Percentiles rank a stretch among this genome's conserved stretches.
Evolutionary conservation across 2,888 invertebrate genomes (phyloP).

Genomic region (Cactoblastis cactorum): DNA sequence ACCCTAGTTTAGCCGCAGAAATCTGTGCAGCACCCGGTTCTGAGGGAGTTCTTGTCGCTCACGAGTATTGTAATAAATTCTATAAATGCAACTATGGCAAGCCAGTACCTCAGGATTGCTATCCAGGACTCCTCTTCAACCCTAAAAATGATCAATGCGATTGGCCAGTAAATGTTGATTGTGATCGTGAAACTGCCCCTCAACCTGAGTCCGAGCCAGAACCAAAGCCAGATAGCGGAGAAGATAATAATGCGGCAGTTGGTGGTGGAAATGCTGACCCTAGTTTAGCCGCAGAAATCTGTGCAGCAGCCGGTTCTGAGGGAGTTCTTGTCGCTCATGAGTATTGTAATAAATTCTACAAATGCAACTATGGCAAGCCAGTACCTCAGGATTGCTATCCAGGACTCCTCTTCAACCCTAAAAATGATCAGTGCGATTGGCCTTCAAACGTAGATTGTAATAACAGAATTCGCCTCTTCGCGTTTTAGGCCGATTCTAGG

Average conservation of each 20-base stretch:
- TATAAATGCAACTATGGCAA: conserved; percentile 28
- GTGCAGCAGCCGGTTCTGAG: conserved; percentile 27
- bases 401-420: conserved; percentile 34
- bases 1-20: conserved; percentile 25
- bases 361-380: conserved; percentile 32
- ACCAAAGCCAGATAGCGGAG: conserved; percentile 13
- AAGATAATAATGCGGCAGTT: conserved; percentile 13
- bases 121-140: conserved; percentile 33
- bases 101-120: conserved; percentile 32
- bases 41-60: conserved; percentile 34
- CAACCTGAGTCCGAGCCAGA: conserved; percentile 20
- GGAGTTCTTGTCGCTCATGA: conserved; percentile 37
- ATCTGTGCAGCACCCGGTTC: conserved; percentile 28
- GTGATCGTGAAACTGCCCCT: conserved; percentile 24
- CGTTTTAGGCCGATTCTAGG: too few species aligned
- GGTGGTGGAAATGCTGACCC: conserved; percentile 23
- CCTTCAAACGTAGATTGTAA: conserved; percentile 39
- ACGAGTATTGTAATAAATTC: conserved; percentile 24
- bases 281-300: conserved; percentile 24
- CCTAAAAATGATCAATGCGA: conserved; percentile 35
- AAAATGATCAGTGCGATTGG: conserved; percentile 39
- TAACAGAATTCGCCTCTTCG: too few species aligned
- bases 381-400: conserved; percentile 30
- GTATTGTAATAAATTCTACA: conserved; percentile 12
- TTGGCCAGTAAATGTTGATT: conserved; percentile 40